Conservation (phyloP, 2,797 vertebrate species). For the Gambusia yucatana region DNA sequence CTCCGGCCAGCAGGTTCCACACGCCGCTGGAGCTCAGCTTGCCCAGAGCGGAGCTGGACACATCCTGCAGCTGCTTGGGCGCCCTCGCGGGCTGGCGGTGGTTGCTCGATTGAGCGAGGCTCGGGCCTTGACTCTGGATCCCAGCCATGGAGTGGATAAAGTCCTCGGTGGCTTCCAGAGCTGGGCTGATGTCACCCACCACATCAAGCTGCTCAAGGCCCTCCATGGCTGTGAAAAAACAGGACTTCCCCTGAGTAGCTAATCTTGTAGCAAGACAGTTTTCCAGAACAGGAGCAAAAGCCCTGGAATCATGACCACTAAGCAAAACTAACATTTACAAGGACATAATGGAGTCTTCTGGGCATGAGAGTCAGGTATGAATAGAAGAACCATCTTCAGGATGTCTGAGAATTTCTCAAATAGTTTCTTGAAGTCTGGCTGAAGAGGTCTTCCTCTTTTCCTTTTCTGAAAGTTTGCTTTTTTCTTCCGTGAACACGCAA, state of each 20-base stretch:
- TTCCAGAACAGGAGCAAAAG: slow-evolving; percentile 34
- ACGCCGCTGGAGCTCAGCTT: slow-evolving; percentile 80
- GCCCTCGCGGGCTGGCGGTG: slow-evolving; percentile 51
- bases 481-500: slow-evolving; percentile 30
- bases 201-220: slow-evolving; percentile 86
- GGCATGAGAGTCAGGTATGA: background rate
- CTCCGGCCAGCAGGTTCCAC: slow-evolving; percentile 77
- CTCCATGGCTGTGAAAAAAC: slow-evolving; percentile 82
- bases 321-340: slow-evolving; percentile 13
- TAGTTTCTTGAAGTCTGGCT: slow-evolving; percentile 44
- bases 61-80: slow-evolving; percentile 75
- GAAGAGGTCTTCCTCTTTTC: slow-evolving; percentile 44
- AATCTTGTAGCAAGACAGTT: slow-evolving; percentile 27
- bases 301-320: slow-evolving; percentile 37
- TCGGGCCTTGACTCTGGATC: slow-evolving; percentile 81
- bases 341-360: slow-evolving; percentile 1
- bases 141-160: slow-evolving; percentile 90
- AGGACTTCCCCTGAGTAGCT: slow-evolving; percentile 22
- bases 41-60: slow-evolving; percentile 68
- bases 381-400: slow-evolving; percentile 18
- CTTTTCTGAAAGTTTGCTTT: slow-evolving; percentile 16
- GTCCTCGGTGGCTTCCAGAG: slow-evolving; percentile 96
- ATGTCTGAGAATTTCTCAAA: slow-evolving; percentile 28
- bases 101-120: slow-evolving; percentile 71
- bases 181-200: slow-evolving; percentile 95